Base-by-base conservation (phyloP, 1,140 invertebrate genomes). In the Frieseomelitta varia region DNA sequence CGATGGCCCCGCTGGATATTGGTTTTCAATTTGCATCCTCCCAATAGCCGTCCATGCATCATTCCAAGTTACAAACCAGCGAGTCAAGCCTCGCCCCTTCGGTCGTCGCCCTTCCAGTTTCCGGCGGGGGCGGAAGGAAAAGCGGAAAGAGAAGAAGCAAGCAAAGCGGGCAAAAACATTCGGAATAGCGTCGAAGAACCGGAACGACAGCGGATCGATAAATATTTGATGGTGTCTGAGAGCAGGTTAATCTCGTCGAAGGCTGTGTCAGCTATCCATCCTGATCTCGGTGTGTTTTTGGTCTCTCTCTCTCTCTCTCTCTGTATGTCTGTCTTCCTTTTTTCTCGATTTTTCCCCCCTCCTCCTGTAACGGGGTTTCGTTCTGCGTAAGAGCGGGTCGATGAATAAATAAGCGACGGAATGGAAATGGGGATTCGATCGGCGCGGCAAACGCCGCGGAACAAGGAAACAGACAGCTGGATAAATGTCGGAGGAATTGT, bases 21-120 rank as follows among this genome's bases (percentile, higher is more conserved):
- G 91, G 91, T 91, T 92, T 92, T 92, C 89, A 91, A 92, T 92
- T 92, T 92, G 89, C 90, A 91, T 91, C 87, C 86, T 85, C 73
- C 85, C 90, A 84, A 92, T 91, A 88, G 83, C 79, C 84, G 85
- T 30, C 84, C 85, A 90, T 91, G 90, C 86, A 89, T 90, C 89
- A 90, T 91, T 89, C 79, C 87, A 56, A 88, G 82, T 89, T 90
- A 85, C 89, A 87, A 87, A 87, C 88, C 88, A 80, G 63, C 79
- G 83, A 56, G 75, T 61, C 76, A 79, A 82, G 72, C 24, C 69
- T 55, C n/a, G 51, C 71, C 53, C 39, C 61, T 61, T 47, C 55
- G 8, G 11, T 58, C 39, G 10, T 15, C 55, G 34, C 53, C 47
- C 53, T 51, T 63, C 71, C 72, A 27, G 56, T 34, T 58, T 47